Conservation (phyloP, 2,113 vertebrate species). For the Sula dactylatra region DNA sequence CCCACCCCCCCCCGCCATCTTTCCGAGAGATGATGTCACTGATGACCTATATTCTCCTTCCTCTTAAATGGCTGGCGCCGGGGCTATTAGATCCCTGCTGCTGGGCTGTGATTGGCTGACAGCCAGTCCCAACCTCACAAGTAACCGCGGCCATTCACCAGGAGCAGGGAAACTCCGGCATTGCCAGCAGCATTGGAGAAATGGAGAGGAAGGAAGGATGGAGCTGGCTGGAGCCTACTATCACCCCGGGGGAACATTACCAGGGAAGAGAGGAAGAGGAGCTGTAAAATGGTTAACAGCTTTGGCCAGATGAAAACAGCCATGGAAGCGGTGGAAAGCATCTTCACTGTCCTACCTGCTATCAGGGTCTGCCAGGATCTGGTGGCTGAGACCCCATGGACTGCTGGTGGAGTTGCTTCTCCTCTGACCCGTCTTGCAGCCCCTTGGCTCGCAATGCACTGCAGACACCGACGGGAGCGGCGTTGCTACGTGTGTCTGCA, state of each 20-base stretch:
- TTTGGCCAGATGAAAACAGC: neutral
- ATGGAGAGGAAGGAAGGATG: neutral
- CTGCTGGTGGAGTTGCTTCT: neutral
- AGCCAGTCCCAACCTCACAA: conserved; percentile 67
- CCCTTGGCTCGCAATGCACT: neutral
- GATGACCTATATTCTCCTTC: conserved; percentile 58
- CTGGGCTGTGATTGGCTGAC: conserved; percentile 69
- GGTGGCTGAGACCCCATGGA: neutral
- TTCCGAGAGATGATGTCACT: conserved; percentile 56
- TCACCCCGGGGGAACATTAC: neutral
- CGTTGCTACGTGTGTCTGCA: fast-evolving
- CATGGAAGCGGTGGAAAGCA: neutral
- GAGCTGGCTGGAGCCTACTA: neutral
- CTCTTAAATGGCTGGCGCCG: conserved; percentile 55
- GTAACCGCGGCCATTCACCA: conserved; percentile 25
- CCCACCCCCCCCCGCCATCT: neutral
- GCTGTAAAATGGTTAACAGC: neutral
- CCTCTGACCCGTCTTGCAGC: neutral
- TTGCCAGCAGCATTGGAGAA: neutral
- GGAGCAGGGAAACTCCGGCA: conserved; percentile 3
- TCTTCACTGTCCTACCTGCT: neutral
- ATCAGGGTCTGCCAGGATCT: neutral
- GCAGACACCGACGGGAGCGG: neutral
- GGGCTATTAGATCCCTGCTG: conserved; percentile 61
- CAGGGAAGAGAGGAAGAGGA: neutral